Evolutionary conservation across 2,888 invertebrate species (phyloP), one percentile per base, ranked within the genome.

Genomic region (Eumacrocentrus americanus): DNA sequence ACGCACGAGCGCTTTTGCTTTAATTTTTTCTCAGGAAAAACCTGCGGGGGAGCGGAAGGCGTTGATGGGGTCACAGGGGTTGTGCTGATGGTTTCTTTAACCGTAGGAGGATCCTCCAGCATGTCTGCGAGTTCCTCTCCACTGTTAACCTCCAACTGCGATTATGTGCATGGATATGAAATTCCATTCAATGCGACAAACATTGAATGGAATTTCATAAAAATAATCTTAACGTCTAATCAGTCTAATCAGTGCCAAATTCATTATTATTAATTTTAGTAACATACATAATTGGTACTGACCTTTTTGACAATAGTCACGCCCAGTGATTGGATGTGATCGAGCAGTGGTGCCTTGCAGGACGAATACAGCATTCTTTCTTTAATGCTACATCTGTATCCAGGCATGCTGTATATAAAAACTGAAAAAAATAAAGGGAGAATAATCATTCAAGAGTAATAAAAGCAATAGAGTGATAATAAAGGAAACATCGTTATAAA

Each of bases 311-410:
- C 86, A 69, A 98, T 87, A 65, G 87, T 87, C 11, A 97, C 82
- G 29, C 92, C 92, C 72, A 92, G 82, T 51, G 87, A 87, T 72
- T 92, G 88, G 63, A 98, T 89, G 14, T 89, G 88, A 65, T 93
- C 91, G 55, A 96, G 84, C 66, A 99, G 88, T 14, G 95, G 94
- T 62, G 89, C 92, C 82, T 98, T 98, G 82, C 98, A 98, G 74
- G 97, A 97, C 0, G 98, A 98, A 82, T 98, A 99, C 78, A 99
- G 84, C 99, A 99, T 99, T 70, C 98, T 86, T 80, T 99, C 98
- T 76, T 95, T 98, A 71, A 99, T 95, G 64, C 95, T 91, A 81
- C 95, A 96, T 64, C 86, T 91, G 81, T 96, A 97, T 3, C 98
- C 97, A 2, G 99, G 98, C 93, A 99, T 96, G 6, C 98, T 96